These are phyloP conservation scores for Apoderus coryli DNA, from an alignment of 2,888 invertebrate species.

Conservation along the genomic window DNA sequence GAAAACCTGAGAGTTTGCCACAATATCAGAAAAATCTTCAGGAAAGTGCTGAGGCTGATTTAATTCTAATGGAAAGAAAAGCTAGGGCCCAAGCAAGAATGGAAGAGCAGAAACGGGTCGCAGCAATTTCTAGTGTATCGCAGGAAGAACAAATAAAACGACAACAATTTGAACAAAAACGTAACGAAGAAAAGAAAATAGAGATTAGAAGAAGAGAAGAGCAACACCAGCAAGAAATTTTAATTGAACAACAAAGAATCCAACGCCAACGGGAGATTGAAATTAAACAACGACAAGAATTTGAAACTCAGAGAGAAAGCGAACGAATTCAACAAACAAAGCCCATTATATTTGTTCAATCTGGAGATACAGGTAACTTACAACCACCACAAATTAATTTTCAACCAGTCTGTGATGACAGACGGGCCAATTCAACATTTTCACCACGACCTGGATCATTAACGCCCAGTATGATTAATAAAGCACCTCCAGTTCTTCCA, in stretches of 20 bases:
- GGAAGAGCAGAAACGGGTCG: slow-evolving; percentile 17
- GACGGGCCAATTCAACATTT: slow-evolving; percentile 32
- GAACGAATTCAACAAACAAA: slow-evolving; percentile 18
- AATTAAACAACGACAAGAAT: background rate
- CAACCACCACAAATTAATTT: slow-evolving; percentile 31
- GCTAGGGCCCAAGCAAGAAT: slow-evolving; percentile 19
- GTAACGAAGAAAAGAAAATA: background rate
- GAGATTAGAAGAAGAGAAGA: background rate
- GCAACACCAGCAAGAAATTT: slow-evolving; percentile 3
- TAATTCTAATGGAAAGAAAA: slow-evolving; percentile 21
- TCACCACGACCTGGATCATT: slow-evolving; percentile 43
- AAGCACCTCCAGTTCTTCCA: slow-evolving; percentile 61
- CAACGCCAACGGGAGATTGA: background rate
- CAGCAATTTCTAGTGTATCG: slow-evolving; percentile 5
- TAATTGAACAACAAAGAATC: slow-evolving; percentile 2
- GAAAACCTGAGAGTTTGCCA: slow-evolving; percentile 47
- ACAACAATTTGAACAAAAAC: background rate
- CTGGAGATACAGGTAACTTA: slow-evolving; percentile 29
- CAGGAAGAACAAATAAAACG: background rate
- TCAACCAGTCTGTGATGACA: slow-evolving; percentile 47
- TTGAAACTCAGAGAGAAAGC: slow-evolving; percentile 8
- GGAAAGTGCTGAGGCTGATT: slow-evolving; percentile 24
- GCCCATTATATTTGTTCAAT: slow-evolving; percentile 24
- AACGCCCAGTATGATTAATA: slow-evolving; percentile 58
- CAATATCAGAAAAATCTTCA: slow-evolving; percentile 47